Percentiles rank a stretch among this genome's conserved stretches.
These are phyloP conservation scores for Procambarus clarkii DNA, from an alignment of 1,140 invertebrate species.

Conservation along the genomic window DNA sequence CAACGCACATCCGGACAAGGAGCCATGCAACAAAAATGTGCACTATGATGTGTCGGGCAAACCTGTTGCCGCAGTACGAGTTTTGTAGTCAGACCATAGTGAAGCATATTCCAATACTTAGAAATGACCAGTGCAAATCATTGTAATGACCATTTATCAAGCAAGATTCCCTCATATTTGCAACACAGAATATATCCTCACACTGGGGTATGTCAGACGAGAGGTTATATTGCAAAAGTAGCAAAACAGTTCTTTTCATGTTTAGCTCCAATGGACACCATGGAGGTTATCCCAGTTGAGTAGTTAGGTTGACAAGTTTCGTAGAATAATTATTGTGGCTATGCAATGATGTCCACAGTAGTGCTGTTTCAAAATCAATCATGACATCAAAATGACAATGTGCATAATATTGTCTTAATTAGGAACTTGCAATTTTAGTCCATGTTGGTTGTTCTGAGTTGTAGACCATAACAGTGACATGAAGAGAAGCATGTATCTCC, in stretches of 20 bases:
- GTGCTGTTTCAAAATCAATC: constrained; percentile 59
- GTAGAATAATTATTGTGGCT: constrained; percentile 64
- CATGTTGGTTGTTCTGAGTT: constrained; percentile 64
- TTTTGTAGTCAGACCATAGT: constrained; percentile 55
- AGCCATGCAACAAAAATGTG: constrained; percentile 28
- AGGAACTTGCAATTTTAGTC: constrained; percentile 66
- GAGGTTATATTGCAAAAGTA: constrained; percentile 47
- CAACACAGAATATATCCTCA: constrained; percentile 35
- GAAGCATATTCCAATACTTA: constrained; percentile 55
- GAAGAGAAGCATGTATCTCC: constrained; percentile 65
- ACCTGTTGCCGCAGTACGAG: constrained; percentile 24
- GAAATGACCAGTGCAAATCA: constrained; percentile 49
- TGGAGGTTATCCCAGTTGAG: constrained; percentile 44
- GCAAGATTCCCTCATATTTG: constrained; percentile 35
- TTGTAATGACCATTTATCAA: constrained; percentile 34
- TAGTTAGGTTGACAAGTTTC: constrained; percentile 66
- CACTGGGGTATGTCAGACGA: constrained; percentile 35
- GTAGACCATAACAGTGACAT: constrained; percentile 50
- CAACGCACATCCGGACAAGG: constrained; percentile 44
- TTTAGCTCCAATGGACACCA: constrained; percentile 54
- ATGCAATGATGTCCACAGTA: constrained; percentile 68
- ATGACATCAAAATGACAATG: constrained; percentile 71
- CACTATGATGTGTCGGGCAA: constrained; percentile 18
- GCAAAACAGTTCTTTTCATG: constrained; percentile 57
- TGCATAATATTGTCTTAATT: constrained; percentile 68